A percentile compares a stretch with the other conserved stretches of the same genome.
Evolutionary conservation across 2,888 invertebrate species (phyloP).

Genomic region (Dasypolia templi): DNA sequence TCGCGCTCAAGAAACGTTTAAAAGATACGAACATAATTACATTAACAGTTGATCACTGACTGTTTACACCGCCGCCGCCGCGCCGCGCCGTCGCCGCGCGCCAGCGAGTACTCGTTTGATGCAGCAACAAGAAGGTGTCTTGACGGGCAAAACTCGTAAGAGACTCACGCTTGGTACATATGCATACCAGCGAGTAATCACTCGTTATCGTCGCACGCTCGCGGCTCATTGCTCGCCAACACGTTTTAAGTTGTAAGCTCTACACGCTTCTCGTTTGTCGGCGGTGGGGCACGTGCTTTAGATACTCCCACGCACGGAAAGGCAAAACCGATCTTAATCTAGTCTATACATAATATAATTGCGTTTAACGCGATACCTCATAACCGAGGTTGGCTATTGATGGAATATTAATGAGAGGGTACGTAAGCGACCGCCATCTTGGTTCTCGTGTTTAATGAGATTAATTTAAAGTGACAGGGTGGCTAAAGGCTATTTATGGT

Average conservation of each 20-base stretch:
- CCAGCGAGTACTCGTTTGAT: too few relatives aligned
- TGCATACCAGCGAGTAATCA: too few relatives aligned
- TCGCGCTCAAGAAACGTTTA: not conserved
- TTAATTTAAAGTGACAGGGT: slow-evolving; percentile 47
- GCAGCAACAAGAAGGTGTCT: too few relatives aligned
- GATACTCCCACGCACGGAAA: not conserved
- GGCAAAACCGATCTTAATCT: slow-evolving; percentile 27
- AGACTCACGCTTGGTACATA: too few relatives aligned
- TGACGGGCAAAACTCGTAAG: too few relatives aligned
- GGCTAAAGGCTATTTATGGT: not conserved
- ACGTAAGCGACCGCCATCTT: slow-evolving; percentile 50
- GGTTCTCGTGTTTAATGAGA: slow-evolving; percentile 21
- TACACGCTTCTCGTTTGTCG: not conserved
- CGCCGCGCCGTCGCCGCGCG: too few relatives aligned
- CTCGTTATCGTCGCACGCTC: not conserved
- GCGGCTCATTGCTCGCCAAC: not conserved
- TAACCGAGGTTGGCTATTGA: slow-evolving; percentile 46
- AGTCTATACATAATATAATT: slow-evolving; percentile 40
- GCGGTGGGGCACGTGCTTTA: not conserved
- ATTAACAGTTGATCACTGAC: too few relatives aligned
- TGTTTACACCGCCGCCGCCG: too few relatives aligned
- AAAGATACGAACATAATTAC: not conserved
- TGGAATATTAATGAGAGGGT: slow-evolving; percentile 64
- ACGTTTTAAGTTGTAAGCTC: not conserved
- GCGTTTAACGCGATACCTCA: slow-evolving; percentile 48